These are phyloP conservation scores for Pipistrellus pipistrellus DNA, from an alignment of 2,797 vertebrate genomes.

Conservation along the genomic window DNA sequence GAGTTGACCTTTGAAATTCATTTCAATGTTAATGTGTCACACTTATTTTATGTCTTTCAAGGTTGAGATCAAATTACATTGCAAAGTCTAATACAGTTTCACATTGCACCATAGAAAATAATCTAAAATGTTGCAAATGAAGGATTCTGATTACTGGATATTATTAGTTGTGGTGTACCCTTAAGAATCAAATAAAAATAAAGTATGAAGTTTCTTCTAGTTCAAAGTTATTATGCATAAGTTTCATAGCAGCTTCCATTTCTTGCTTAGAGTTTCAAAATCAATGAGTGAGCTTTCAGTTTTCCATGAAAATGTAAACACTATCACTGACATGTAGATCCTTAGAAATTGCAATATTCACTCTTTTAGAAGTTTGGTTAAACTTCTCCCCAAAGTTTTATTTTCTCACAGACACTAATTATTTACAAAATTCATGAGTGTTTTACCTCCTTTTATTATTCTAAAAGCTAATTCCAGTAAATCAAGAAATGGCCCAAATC, in stretches of 20 bases:
- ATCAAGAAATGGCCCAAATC: constrained; percentile 30
- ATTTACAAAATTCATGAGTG: constrained; percentile 33
- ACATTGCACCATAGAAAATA: constrained; percentile 26
- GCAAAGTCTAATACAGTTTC: constrained; percentile 12
- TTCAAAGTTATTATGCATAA: constrained; percentile 9
- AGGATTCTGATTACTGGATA: not conserved
- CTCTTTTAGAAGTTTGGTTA: constrained; percentile 44
- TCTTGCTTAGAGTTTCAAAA: not conserved
- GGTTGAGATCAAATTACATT: constrained; percentile 1
- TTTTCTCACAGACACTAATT: constrained; percentile 51
- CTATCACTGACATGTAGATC: not conserved
- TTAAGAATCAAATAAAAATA: constrained; percentile 3
- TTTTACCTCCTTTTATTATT: constrained; percentile 40
- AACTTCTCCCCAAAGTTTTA: constrained; percentile 30
- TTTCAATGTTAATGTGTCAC: not conserved
- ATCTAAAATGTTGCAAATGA: constrained; percentile 34
- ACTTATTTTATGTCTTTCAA: constrained; percentile 38
- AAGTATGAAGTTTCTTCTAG: constrained; percentile 1
- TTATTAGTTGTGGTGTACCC: not conserved
- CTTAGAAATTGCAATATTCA: constrained; percentile 1
- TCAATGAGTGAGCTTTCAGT: constrained; percentile 1
- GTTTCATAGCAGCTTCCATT: constrained; percentile 29
- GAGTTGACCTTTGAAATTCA: constrained; percentile 71
- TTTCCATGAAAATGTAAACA: constrained; percentile 39
- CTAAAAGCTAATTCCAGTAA: constrained; percentile 59